Percentiles rank a stretch among this genome's conserved stretches.
These are phyloP conservation scores for Galerucella nymphaeae DNA, from an alignment of 2,888 invertebrate genomes.

Conservation along the genomic window DNA sequence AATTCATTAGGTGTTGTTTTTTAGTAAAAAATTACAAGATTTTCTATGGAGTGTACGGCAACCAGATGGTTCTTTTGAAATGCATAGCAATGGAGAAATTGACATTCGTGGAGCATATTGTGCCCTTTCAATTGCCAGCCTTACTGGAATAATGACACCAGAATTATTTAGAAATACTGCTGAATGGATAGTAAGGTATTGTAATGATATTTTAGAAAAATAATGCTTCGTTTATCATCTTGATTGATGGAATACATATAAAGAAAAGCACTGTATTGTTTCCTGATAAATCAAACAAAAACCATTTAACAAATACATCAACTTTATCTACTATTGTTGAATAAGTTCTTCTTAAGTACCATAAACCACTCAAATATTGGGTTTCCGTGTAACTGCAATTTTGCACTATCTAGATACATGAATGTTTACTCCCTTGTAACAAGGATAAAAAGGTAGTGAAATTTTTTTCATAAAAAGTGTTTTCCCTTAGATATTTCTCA, in stretches of 20 bases:
- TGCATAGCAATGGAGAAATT: slow-evolving; percentile 93
- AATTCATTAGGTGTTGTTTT: slow-evolving; percentile 43
- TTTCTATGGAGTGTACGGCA: slow-evolving; percentile 84
- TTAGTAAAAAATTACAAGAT: slow-evolving; percentile 74
- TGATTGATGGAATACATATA: neutral
- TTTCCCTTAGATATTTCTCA: too few relatives aligned
- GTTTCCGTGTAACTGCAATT: too few relatives aligned
- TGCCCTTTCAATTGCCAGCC: slow-evolving; percentile 88
- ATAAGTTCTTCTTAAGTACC: too few relatives aligned
- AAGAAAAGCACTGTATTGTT: too few relatives aligned
- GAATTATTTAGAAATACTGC: slow-evolving; percentile 86
- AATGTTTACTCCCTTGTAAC: too few relatives aligned
- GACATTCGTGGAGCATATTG: slow-evolving; percentile 98
- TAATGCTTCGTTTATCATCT: neutral
- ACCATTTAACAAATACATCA: too few relatives aligned
- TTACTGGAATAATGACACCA: slow-evolving; percentile 82
- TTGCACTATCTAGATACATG: too few relatives aligned
- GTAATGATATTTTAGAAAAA: neutral
- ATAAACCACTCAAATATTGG: too few relatives aligned
- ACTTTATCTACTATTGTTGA: too few relatives aligned
- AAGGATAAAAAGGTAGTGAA: too few relatives aligned
- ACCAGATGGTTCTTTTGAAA: slow-evolving; percentile 89
- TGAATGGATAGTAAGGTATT: slow-evolving; percentile 86
- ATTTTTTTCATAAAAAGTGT: too few relatives aligned
- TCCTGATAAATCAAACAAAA: too few relatives aligned